These are phyloP conservation scores for Muscina levida DNA, from an alignment of 2,888 invertebrate species.

Conservation along the genomic window DNA sequence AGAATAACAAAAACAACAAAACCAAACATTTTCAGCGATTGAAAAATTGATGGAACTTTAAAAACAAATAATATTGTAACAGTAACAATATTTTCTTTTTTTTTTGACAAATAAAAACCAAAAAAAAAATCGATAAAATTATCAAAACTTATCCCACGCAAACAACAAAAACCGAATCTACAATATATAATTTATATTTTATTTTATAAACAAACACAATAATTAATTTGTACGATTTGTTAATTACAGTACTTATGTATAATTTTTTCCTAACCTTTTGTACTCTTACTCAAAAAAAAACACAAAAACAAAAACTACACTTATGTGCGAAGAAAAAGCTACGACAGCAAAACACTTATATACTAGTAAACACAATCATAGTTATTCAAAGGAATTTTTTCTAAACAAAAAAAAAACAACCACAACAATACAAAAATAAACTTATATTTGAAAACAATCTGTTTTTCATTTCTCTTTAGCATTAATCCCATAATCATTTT, in stretches of 20 bases:
- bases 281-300: slow-evolving; percentile 44
- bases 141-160: slow-evolving; percentile 65
- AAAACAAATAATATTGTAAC: slow-evolving; percentile 32
- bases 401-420: slow-evolving; percentile 31
- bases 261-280: slow-evolving; percentile 37
- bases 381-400: slow-evolving; percentile 61
- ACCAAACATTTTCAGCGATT: neutral
- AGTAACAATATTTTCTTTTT: slow-evolving; percentile 49
- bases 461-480: slow-evolving; percentile 56
- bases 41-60: slow-evolving; percentile 24
- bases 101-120: slow-evolving; percentile 13
- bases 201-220: too few species aligned
- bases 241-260: neutral
- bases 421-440: slow-evolving; percentile 31
- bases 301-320: slow-evolving; percentile 21
- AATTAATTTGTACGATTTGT: slow-evolving; percentile 22
- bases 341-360: neutral
- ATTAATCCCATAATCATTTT: slow-evolving; percentile 49
- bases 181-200: slow-evolving; percentile 61
- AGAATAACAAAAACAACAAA: neutral
- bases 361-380: slow-evolving; percentile 56
- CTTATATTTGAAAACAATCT: slow-evolving; percentile 4
- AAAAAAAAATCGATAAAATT: too few species aligned
- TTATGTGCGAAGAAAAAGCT: neutral
- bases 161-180: slow-evolving; percentile 48